Evolutionary conservation across 2,888 invertebrate species (phyloP).

Genomic region (Operophtera brumata): DNA sequence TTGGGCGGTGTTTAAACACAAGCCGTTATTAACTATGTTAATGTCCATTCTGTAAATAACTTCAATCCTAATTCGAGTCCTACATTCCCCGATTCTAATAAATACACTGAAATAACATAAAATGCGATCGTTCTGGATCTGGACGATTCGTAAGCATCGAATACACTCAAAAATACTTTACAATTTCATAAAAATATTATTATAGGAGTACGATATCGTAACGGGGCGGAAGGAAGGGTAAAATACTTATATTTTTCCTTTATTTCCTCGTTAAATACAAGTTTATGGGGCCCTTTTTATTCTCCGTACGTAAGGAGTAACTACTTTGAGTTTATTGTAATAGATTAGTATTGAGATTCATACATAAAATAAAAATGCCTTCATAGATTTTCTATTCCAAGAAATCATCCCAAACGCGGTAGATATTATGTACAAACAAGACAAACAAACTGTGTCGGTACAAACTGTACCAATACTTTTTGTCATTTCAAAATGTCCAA

Average conservation of each 20-base stretch:
- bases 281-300: conserved; percentile 31
- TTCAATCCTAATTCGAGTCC: not conserved
- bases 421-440: no score
- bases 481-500: no score
- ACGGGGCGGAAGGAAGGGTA: conserved; percentile 20
- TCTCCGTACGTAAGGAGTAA: conserved; percentile 12
- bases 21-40: no score
- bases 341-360: conserved; percentile 7
- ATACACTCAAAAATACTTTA: conserved; percentile 32
- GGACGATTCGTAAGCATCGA: conserved; percentile 28
- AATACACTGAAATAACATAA: conserved; percentile 17
- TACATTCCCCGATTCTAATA: not conserved
- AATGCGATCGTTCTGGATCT: conserved; percentile 15
- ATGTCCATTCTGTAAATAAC: not conserved
- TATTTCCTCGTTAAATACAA: conserved; percentile 30
- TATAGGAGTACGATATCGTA: conserved; percentile 19
- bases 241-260: conserved; percentile 31
- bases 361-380: no score
- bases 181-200: conserved; percentile 34
- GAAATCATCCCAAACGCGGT: no score
- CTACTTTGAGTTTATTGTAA: conserved; percentile 5
- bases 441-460: no score
- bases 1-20: no score
- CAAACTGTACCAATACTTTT: no score
- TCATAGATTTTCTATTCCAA: no score